Conservation (phyloP, 2,888 invertebrate genomes). For the Thymelicus sylvestris region DNA sequence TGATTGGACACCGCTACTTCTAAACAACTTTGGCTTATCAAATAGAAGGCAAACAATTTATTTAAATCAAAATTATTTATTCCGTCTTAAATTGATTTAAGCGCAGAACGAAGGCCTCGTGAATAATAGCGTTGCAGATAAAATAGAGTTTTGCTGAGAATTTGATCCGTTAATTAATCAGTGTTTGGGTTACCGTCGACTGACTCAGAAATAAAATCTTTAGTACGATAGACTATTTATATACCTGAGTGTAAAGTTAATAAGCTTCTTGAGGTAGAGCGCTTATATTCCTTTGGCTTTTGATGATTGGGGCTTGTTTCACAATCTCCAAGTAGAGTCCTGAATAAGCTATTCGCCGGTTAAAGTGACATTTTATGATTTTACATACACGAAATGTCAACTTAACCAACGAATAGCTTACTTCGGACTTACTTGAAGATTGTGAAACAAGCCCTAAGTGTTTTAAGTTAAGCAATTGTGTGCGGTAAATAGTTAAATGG, state of each 20-base stretch:
- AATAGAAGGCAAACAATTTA: constrained; percentile 15
- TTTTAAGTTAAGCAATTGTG: no score
- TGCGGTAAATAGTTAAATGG: no score
- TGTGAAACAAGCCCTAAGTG: no score
- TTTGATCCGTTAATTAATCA: constrained; percentile 20
- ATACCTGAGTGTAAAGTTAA: background rate
- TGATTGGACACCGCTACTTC: no score
- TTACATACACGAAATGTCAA: no score
- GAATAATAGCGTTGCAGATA: constrained; percentile 24
- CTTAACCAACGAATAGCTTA: no score
- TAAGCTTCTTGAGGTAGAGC: background rate
- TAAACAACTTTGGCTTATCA: constrained; percentile 16
- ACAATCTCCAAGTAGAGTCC: no score
- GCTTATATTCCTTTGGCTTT: no score
- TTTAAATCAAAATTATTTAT: constrained; percentile 30
- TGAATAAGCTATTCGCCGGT: no score
- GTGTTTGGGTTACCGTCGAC: background rate
- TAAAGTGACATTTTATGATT: no score
- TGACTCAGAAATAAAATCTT: background rate
- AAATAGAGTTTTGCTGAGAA: constrained; percentile 19
- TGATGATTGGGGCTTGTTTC: no score
- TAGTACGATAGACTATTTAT: background rate
- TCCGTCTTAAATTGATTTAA: constrained; percentile 25
- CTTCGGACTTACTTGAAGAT: no score
- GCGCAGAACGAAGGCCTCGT: constrained; percentile 15